A percentile compares a stretch with the other conserved stretches of the same genome.
Conservation (phyloP, 2,113 vertebrate genomes). For the Balaeniceps rex region DNA sequence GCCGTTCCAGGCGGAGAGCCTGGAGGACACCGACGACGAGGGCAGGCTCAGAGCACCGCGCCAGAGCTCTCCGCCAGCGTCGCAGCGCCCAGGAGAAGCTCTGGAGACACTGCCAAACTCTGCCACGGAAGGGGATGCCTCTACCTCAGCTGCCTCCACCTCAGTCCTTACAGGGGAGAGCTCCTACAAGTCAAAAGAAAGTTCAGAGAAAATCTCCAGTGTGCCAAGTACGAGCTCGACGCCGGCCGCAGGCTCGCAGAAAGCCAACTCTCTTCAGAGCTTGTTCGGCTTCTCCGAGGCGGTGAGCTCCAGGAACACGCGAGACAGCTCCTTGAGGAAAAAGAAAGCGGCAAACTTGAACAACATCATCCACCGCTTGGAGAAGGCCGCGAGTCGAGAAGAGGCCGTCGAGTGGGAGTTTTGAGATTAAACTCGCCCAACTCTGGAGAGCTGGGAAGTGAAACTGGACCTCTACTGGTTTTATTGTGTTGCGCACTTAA, state of each 20-base stretch:
- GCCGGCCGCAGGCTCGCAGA: slow-evolving; percentile 64
- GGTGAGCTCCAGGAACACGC: slow-evolving; percentile 83
- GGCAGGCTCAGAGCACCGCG: slow-evolving; percentile 55
- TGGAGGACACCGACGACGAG: slow-evolving; percentile 77
- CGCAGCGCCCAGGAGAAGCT: slow-evolving; percentile 59
- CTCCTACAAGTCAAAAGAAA: slow-evolving; percentile 67
- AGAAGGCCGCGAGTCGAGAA: slow-evolving; percentile 95
- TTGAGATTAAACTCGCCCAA: slow-evolving; percentile 80
- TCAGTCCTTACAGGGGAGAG: slow-evolving; percentile 68
- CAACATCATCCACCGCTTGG: slow-evolving; percentile 97
- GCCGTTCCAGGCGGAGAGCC: slow-evolving; percentile 52
- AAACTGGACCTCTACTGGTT: slow-evolving; percentile 83
- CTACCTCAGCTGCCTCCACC: slow-evolving; percentile 83
- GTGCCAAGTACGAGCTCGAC: slow-evolving; percentile 86
- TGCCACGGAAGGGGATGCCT: slow-evolving; percentile 77
- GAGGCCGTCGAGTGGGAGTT: slow-evolving; percentile 97
- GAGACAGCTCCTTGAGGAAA: slow-evolving; percentile 94
- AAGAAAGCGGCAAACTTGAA: slow-evolving; percentile 98
- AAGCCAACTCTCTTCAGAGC: slow-evolving; percentile 78
- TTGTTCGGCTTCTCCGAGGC: slow-evolving; percentile 91
- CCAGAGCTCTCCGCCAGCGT: slow-evolving; percentile 57
- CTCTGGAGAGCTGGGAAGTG: slow-evolving; percentile 75
- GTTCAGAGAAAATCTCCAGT: slow-evolving; percentile 71
- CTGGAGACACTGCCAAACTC: slow-evolving; percentile 72
- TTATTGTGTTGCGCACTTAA: slow-evolving; percentile 92